Percentiles rank a stretch among this genome's conserved stretches.
phyloP scores from a whole-genome alignment of 2,797 vertebrate species.

The Pagetopsis macropterus region DNA sequence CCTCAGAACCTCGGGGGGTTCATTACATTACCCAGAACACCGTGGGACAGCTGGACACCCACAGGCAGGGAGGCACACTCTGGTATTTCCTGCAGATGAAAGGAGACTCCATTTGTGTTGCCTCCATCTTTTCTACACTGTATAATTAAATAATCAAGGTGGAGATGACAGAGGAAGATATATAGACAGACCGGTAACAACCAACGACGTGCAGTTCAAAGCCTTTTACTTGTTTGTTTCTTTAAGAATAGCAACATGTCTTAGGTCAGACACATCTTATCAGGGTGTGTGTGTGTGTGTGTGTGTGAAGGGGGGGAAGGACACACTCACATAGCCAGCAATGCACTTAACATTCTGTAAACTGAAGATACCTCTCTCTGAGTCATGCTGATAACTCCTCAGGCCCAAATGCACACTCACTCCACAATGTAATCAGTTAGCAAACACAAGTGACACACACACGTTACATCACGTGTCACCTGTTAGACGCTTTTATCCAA shows the following conservation, averaged over 20 bases:
- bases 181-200: not conserved
- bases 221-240: not conserved
- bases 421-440: constrained; percentile 35
- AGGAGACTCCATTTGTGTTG: not conserved
- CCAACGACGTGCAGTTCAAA: not conserved
- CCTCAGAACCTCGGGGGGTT: constrained; percentile 53
- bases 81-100: constrained; percentile 16
- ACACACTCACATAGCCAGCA: constrained; percentile 4
- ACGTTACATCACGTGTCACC: not conserved
- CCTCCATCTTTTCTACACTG: not conserved
- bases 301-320: not conserved
- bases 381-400: constrained; percentile 36
- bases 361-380: constrained; percentile 20
- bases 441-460: constrained; percentile 30
- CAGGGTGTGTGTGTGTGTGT: not conserved
- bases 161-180: not conserved
- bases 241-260: not conserved
- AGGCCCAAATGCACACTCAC: constrained; percentile 36
- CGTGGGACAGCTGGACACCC: constrained; percentile 48
- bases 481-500: too few relatives aligned
- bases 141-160: not conserved
- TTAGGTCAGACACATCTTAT: constrained; percentile 15
- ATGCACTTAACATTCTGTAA: constrained; percentile 24
- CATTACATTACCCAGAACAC: constrained; percentile 67
- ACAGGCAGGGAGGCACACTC: constrained; percentile 14